Percentiles rank a stretch among this genome's conserved stretches.
These are phyloP conservation scores for Hafferia zeledoni DNA, from an alignment of 2,797 vertebrate species.

Conservation along the genomic window DNA sequence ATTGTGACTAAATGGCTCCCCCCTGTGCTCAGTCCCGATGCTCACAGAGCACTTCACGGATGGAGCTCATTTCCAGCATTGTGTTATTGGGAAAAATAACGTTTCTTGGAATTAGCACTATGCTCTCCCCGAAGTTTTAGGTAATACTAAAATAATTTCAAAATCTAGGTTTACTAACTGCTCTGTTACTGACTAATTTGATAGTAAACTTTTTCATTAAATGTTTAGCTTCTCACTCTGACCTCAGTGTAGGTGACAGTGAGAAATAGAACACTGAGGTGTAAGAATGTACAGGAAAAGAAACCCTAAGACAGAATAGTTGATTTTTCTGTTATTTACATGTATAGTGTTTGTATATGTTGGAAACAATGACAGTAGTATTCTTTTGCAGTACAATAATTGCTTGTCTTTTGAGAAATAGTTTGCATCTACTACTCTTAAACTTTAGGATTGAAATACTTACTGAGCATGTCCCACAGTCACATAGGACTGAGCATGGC, in stretches of 20 bases:
- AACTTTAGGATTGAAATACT: not conserved
- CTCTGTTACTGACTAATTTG: not conserved
- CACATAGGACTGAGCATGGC: not conserved
- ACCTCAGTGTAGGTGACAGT: not conserved
- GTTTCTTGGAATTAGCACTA: not conserved
- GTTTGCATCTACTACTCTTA: not conserved
- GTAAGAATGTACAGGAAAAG: not conserved
- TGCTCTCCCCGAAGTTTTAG: not conserved
- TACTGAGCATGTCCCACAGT: not conserved
- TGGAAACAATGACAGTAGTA: not conserved
- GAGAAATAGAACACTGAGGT: not conserved
- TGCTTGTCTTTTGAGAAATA: not conserved
- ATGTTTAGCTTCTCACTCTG: not conserved
- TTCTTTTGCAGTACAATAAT: not conserved
- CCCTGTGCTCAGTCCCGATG: slow-evolving; percentile 57
- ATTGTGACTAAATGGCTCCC: slow-evolving; percentile 65
- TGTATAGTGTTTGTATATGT: not conserved
- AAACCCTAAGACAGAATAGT: not conserved
- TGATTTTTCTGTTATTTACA: not conserved
- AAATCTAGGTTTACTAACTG: not conserved
- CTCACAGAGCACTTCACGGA: not conserved
- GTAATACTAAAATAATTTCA: not conserved
- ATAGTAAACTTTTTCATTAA: not conserved
- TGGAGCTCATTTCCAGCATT: not conserved
- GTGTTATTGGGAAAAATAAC: not conserved